phyloP scores from a whole-genome alignment of 2,797 vertebrate species.

The Selene dorsalis region DNA sequence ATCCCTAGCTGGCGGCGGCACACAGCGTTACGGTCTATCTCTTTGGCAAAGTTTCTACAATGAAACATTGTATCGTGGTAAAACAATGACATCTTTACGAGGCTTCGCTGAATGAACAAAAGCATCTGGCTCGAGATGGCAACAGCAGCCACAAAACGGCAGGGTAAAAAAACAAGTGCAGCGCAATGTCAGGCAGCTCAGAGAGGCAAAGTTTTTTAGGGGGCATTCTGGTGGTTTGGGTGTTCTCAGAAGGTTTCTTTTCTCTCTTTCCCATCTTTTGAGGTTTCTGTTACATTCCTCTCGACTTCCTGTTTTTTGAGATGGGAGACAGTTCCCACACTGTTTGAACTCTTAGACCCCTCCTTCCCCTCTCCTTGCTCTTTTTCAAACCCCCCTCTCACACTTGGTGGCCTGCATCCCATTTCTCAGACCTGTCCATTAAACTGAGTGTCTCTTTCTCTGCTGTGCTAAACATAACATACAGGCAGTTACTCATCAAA shows the following conservation, averaged over 20 bases:
- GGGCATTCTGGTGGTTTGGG: conserved; percentile 70
- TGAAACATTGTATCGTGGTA: conserved; percentile 72
- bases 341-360: conserved; percentile 69
- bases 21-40: conserved; percentile 56
- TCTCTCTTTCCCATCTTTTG: conserved; percentile 70
- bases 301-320: conserved; percentile 75
- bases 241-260: conserved; percentile 64
- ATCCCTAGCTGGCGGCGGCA: conserved; percentile 52
- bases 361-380: conserved; percentile 48
- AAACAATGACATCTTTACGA: conserved; percentile 83
- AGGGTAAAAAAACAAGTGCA: conserved; percentile 66
- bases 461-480: conserved; percentile 16
- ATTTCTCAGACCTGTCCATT: conserved; percentile 50
- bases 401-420: conserved; percentile 36
- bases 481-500: neutral
- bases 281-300: conserved; percentile 77
- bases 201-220: conserved; percentile 51
- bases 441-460: conserved; percentile 20
- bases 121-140: conserved; percentile 72
- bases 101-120: conserved; percentile 80
- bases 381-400: conserved; percentile 19
- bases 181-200: conserved; percentile 53
- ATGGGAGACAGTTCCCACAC: conserved; percentile 80
- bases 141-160: conserved; percentile 74
- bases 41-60: conserved; percentile 71